phyloP scores from a whole-genome alignment of 2,888 invertebrate species.

The Penaeus monodon region DNA sequence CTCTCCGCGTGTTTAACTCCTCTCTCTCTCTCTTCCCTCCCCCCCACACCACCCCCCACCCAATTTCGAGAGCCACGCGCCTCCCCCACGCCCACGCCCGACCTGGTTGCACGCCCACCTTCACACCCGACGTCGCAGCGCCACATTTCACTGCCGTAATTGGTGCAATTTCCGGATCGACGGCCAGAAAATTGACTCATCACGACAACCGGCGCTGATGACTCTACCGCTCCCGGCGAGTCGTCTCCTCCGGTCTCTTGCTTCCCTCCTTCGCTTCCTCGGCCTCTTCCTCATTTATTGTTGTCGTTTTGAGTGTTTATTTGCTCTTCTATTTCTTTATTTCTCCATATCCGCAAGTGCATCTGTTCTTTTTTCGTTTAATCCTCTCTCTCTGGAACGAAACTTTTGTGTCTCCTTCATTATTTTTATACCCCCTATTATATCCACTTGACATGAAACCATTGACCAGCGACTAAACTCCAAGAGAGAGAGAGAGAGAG shows the following conservation, averaged over 20 bases:
- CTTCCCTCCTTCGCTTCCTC: background rate
- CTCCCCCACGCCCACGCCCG: background rate
- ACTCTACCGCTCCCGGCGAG: background rate
- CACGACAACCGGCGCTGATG: background rate
- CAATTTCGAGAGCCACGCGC: background rate
- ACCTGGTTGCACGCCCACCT: conserved; percentile 6
- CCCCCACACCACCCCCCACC: background rate
- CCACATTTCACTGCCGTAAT: conserved; percentile 4
- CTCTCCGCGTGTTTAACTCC: background rate
- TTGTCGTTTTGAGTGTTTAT: background rate
- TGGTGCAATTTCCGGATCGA: conserved; percentile 18
- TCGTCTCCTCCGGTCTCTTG: background rate
- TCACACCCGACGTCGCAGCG: conserved; percentile 1
- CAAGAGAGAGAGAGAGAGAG: background rate
- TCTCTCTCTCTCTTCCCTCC: background rate
- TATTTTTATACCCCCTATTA: background rate
- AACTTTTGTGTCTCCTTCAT: background rate
- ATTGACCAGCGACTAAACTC: too few species aligned
- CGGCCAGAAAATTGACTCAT: background rate
- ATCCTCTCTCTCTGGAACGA: background rate
- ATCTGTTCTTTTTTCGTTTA: too few species aligned
- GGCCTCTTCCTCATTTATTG: background rate
- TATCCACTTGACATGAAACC: background rate
- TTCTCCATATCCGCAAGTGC: background rate
- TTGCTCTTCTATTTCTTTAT: background rate